A percentile compares a stretch with the other conserved stretches of the same genome.
Evolutionary conservation across 2,888 invertebrate species (phyloP).

Genomic region (Cantharis nigra): DNA sequence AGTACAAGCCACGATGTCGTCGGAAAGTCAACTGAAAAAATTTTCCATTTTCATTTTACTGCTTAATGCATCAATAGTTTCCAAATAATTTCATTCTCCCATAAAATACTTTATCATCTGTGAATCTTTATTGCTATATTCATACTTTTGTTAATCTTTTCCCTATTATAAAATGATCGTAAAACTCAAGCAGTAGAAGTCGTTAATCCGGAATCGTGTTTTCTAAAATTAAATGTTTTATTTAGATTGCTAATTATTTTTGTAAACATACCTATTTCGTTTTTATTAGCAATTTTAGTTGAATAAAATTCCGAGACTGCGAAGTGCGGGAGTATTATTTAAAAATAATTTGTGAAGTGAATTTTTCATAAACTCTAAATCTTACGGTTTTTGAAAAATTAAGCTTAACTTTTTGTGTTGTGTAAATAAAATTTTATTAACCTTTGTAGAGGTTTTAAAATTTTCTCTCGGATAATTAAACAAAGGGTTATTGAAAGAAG

Average conservation of each 20-base stretch:
- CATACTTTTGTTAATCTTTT: not conserved
- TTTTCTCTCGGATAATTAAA: not conserved
- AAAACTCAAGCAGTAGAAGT: not conserved
- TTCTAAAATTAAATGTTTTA: not conserved
- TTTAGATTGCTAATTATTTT: not conserved
- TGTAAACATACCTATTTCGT: not conserved
- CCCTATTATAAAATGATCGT: not conserved
- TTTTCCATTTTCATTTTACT: not conserved
- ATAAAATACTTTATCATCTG: not conserved
- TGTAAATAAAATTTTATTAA: not conserved
- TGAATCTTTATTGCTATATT: not conserved
- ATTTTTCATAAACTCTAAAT: not conserved
- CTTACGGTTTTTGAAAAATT: not conserved
- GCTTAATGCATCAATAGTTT: not conserved
- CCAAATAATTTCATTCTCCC: not conserved
- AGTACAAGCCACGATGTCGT: not conserved
- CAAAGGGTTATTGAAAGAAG: not conserved
- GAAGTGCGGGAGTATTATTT: not conserved
- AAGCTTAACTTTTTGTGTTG: not conserved
- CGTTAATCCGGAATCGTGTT: not conserved
- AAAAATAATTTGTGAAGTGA: not conserved
- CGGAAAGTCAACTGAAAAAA: not conserved
- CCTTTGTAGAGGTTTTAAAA: not conserved
- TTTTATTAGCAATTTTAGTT: not conserved
- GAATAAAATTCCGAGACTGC: not conserved